A percentile compares a stretch with the other conserved stretches of the same genome.
phyloP scores from a whole-genome alignment of 2,113 vertebrate species.

The Psilopsiagon aurifrons region DNA sequence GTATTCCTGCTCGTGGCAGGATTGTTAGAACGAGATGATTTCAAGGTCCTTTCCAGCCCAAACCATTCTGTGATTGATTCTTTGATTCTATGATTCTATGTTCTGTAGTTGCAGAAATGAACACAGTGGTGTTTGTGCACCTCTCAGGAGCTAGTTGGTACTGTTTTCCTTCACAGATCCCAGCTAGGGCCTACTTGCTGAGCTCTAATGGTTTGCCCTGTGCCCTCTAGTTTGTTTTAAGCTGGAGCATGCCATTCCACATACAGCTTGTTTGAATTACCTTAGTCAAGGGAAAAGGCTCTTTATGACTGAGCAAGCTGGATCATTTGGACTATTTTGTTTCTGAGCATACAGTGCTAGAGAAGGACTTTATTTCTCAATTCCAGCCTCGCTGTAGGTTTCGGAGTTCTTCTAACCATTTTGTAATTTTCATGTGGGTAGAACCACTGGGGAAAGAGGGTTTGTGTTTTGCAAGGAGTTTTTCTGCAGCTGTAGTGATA shows the following conservation, averaged over 20 bases:
- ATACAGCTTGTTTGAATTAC: neutral
- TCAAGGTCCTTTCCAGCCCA: neutral
- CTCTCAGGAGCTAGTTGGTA: neutral
- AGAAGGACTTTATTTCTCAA: neutral
- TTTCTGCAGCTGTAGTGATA: neutral
- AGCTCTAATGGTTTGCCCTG: neutral
- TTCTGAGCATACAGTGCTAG: neutral
- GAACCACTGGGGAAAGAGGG: neutral
- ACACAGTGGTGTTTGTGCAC: neutral
- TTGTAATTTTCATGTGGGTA: neutral
- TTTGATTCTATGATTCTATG: neutral
- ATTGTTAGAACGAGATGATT: neutral
- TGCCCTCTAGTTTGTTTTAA: neutral
- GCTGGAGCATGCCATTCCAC: neutral
- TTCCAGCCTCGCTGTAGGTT: neutral
- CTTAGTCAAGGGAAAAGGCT: neutral
- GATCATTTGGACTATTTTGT: neutral
- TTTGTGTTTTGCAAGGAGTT: neutral
- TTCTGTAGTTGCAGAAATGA: neutral
- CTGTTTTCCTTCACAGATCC: neutral
- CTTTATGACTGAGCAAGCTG: neutral
- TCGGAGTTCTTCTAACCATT: neutral
- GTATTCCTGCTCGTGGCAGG: neutral
- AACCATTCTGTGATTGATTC: neutral
- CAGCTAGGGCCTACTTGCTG: neutral